Evolutionary conservation across 2,888 invertebrate species (phyloP).

Genomic region (Pteria penguin): DNA sequence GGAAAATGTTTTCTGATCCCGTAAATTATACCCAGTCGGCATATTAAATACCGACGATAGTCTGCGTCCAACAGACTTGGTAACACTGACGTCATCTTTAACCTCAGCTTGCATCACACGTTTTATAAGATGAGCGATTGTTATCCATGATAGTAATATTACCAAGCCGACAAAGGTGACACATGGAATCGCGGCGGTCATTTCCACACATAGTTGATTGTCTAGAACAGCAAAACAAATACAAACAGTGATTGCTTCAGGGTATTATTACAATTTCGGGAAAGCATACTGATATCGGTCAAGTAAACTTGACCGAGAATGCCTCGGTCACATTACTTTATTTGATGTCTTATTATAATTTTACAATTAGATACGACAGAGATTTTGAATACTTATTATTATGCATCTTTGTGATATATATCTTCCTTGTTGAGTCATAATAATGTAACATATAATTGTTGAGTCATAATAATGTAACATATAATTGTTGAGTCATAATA

Average conservation of each 20-base stretch:
- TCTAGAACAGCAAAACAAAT: not conserved
- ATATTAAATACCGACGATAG: conserved; percentile 54
- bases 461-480: too few species aligned
- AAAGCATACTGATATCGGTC: too few species aligned
- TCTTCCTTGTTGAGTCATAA: too few species aligned
- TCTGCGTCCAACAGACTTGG: conserved; percentile 53
- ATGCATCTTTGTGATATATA: too few species aligned
- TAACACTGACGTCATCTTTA: conserved; percentile 45
- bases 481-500: too few species aligned
- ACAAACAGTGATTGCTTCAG: not conserved
- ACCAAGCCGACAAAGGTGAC: conserved; percentile 30
- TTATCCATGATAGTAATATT: conserved; percentile 48
- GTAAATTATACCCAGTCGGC: conserved; percentile 52
- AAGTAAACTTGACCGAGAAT: too few species aligned
- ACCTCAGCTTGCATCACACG: not conserved
- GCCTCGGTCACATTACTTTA: too few species aligned
- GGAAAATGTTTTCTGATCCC: conserved; percentile 37
- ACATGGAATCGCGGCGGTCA: conserved; percentile 31
- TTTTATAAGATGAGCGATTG: conserved; percentile 34
- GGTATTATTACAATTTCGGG: not conserved
- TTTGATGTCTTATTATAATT: too few species aligned
- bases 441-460: too few species aligned
- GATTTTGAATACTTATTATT: too few species aligned
- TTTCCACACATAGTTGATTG: conserved; percentile 42
- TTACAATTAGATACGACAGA: too few species aligned